Percentiles rank a stretch among this genome's conserved stretches.
Evolutionary conservation across 2,888 invertebrate genomes (phyloP).

Genomic region (Tridacna crocea): DNA sequence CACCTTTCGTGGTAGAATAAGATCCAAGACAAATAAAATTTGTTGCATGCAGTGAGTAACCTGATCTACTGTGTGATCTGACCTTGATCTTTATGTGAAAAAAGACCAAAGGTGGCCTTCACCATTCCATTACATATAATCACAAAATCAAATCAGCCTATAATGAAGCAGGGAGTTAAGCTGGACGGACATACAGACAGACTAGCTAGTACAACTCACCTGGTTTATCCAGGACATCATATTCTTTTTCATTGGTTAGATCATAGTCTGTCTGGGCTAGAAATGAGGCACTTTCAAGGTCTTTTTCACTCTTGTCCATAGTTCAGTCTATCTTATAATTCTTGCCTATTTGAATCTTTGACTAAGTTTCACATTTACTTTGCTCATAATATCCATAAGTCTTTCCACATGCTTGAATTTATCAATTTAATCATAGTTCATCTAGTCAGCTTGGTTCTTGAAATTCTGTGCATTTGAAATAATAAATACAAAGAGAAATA

Average conservation of each 20-base stretch:
- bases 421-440: not conserved
- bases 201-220: conserved; percentile 8
- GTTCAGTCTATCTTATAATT: not conserved
- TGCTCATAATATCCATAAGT: conserved; percentile 2
- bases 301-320: conserved; percentile 18
- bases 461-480: conserved; percentile 8
- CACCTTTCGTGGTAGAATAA: no score
- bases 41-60: no score
- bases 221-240: conserved; percentile 5
- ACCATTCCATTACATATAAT: no score
- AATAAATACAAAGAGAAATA: conserved; percentile 18
- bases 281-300: conserved; percentile 23
- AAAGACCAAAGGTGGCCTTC: no score
- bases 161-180: not conserved
- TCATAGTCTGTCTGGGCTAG: conserved; percentile 10
- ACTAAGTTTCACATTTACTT: conserved; percentile 8
- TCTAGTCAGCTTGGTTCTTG: not conserved
- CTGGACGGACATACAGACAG: not conserved
- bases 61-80: no score
- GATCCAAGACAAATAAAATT: no score
- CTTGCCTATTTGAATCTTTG: conserved; percentile 10
- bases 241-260: conserved; percentile 3
- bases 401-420: not conserved
- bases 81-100: no score
- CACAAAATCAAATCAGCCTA: no score